Percentiles rank a stretch among this genome's conserved stretches.
These are phyloP conservation scores for Pristiophorus japonicus DNA, from an alignment of 2,113 vertebrate genomes.

Conservation along the genomic window DNA sequence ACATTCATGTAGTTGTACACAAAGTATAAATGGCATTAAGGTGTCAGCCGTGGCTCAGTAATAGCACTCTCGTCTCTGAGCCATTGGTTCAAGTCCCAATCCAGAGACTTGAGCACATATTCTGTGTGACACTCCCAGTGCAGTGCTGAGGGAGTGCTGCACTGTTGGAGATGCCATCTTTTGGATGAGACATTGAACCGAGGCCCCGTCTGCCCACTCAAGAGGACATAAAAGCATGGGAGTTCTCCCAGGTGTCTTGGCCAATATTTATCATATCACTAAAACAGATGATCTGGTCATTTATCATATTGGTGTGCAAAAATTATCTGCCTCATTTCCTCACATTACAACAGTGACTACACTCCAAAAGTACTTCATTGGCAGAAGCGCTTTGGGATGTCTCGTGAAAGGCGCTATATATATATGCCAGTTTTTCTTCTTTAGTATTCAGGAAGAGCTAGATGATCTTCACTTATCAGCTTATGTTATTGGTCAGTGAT, in stretches of 20 bases:
- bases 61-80: neutral
- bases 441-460: constrained; percentile 22
- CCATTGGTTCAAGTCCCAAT: neutral
- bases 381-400: neutral
- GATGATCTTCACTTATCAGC: constrained; percentile 49
- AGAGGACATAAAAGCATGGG: neutral
- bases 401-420: neutral
- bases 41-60: neutral
- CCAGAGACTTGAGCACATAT: neutral
- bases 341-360: neutral
- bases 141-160: neutral
- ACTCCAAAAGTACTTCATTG: neutral
- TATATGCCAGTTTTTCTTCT: too few relatives aligned
- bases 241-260: too few relatives aligned
- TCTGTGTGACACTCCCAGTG: neutral
- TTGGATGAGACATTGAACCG: neutral
- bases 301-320: neutral
- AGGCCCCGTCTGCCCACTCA: neutral
- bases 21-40: neutral
- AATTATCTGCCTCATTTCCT: neutral
- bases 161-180: neutral
- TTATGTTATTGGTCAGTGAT: neutral
- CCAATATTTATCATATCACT: neutral
- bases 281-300: neutral
- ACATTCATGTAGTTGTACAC: neutral